These are phyloP conservation scores for Benthochromis sp. DNA, from an alignment of 2,113 vertebrate genomes.

Conservation along the genomic window DNA sequence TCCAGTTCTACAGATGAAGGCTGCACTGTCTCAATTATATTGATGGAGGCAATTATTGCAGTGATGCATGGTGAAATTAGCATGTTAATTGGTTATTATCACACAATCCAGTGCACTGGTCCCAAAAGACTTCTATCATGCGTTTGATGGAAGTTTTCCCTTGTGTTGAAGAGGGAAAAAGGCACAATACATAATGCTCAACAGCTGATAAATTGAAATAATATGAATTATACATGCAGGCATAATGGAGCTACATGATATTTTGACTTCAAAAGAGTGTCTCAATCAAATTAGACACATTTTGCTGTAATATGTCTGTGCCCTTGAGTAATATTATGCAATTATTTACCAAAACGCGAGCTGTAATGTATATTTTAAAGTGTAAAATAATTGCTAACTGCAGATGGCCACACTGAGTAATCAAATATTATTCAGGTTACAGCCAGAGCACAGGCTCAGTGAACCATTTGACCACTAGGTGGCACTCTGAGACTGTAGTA, in stretches of 20 bases:
- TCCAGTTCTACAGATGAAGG: background rate
- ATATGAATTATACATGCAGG: background rate
- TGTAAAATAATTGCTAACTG: background rate
- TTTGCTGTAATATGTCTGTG: background rate
- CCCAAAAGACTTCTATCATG: constrained; percentile 4
- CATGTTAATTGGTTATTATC: constrained; percentile 54
- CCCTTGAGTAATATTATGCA: background rate
- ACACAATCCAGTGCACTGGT: constrained; percentile 14
- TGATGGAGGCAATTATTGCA: constrained; percentile 48
- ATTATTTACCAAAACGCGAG: background rate
- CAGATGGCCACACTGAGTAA: background rate
- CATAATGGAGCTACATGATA: background rate
- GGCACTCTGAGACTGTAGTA: constrained; percentile 45
- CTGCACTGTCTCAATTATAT: background rate
- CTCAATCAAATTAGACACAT: background rate
- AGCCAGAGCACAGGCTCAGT: background rate
- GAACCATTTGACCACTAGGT: constrained; percentile 35
- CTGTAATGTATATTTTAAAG: background rate
- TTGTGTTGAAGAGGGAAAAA: background rate
- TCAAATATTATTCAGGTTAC: background rate
- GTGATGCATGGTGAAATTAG: constrained; percentile 47
- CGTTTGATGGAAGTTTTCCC: constrained; percentile 5
- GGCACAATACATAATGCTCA: background rate
- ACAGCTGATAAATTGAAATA: constrained; percentile 21
- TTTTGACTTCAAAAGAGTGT: background rate